Evolutionary conservation across 1,140 invertebrate genomes (phyloP), one percentile per base, ranked within the genome.

Genomic region (Atopsyche davidsoni): DNA sequence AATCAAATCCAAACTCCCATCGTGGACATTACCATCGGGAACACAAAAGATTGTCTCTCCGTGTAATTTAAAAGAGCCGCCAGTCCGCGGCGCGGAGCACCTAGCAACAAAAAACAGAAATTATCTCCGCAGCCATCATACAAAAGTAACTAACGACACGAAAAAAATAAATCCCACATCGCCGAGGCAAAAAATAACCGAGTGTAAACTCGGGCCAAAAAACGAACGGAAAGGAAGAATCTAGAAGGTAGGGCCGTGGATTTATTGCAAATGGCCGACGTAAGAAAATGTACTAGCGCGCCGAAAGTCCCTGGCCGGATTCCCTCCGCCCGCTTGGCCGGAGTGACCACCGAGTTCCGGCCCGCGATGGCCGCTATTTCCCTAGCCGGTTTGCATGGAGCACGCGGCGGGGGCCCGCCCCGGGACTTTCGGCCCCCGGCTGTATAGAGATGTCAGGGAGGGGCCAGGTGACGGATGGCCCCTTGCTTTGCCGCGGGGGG

Each of bases 391-490:
- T 60, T 43, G 38, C 40, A 31, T n/a, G 21, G 34, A 42, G 36
- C 17, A 25, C 21, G 43, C 51, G 40, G 58, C 55, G 48, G 47
- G 14, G 35, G 45, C 41, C 43, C 46, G 61, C 41, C 56, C 54
- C 57, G 59, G 50, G 58, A 63, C 52, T 65, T 64, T 58, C 49
- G 59, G 60, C 52, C 58, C 62, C 60, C 57, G 52, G 58, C 64
- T 67, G 62, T 74, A 74, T 74, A 72, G 69, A 74, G 70, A 71
- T 72, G 70, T 73, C 69, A 72, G 71, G 71, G 71, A 70, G 71
- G 71, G 62, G 70, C 67, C 55, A 68, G 59, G 67, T 73, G 71
- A 72, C 70, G 71, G 68, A 73, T 72, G 69, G 68, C 63, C 18
- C 13, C 32, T n/a, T n/a, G n/a, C n/a, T n/a, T n/a, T n/a, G n/a